Evolutionary conservation across 1,140 invertebrate species (phyloP).

Genomic region (Drosophila sulfurigaster): DNA sequence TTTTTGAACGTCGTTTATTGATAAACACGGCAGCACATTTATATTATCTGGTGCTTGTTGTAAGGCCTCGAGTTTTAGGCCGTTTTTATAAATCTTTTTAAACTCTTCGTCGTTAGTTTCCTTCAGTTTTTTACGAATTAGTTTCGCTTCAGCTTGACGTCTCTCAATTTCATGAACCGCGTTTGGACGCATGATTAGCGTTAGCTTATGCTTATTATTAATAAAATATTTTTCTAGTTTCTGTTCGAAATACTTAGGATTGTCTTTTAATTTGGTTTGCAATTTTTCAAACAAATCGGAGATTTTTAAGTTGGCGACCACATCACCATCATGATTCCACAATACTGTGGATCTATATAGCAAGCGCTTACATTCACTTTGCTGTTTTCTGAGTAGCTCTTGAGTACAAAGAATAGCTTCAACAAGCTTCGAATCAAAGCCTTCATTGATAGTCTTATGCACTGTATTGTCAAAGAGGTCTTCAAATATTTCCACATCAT

Average conservation of each 20-base stretch:
- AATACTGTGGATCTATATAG: conserved; percentile 90
- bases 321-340: conserved; percentile 95
- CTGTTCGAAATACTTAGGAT: conserved; percentile 90
- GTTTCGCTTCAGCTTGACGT: conserved; percentile 87
- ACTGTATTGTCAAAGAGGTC: conserved; percentile 91
- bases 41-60: conserved; percentile 90
- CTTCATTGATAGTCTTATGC: conserved; percentile 88
- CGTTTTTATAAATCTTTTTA: conserved; percentile 89
- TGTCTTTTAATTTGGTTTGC: conserved; percentile 89
- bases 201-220: conserved; percentile 92
- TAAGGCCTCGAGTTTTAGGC: conserved; percentile 89
- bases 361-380: conserved; percentile 89
- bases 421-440: conserved; percentile 92
- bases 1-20: conserved; percentile 89
- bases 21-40: conserved; percentile 92
- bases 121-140: conserved; percentile 89
- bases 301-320: conserved; percentile 89
- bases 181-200: conserved; percentile 93
- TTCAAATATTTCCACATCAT: conserved; percentile 90
- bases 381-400: conserved; percentile 93
- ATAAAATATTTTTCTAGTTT: conserved; percentile 92
- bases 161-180: conserved; percentile 90
- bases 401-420: conserved; percentile 94
- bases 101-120: conserved; percentile 88
- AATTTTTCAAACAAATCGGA: conserved; percentile 89